phyloP scores from a whole-genome alignment of 2,797 vertebrate species.

The Propithecus perrieri region DNA sequence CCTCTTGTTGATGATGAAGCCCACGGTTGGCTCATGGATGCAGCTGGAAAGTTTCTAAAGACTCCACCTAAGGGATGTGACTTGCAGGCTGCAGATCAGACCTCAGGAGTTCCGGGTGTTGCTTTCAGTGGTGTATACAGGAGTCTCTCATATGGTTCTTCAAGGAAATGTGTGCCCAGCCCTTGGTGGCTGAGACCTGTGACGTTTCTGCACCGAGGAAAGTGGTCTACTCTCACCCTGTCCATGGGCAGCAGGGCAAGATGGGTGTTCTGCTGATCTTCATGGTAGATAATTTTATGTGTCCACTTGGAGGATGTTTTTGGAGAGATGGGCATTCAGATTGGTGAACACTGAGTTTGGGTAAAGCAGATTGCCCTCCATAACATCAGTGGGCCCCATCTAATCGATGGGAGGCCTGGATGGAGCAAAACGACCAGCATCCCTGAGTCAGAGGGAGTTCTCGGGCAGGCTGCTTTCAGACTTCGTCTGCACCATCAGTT shows the following conservation, averaged over 20 bases:
- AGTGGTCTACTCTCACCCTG: neutral
- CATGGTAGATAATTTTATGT: neutral
- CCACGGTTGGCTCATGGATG: neutral
- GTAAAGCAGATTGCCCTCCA: neutral
- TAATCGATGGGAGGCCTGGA: neutral
- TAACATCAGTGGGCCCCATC: neutral
- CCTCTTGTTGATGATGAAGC: neutral
- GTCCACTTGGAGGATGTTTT: neutral
- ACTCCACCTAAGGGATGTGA: too few relatives aligned
- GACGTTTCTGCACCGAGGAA: neutral
- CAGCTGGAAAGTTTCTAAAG: neutral
- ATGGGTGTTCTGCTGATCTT: neutral
- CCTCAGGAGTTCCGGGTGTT: rapidly evolving
- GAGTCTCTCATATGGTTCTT: neutral
- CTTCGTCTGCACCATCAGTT: neutral
- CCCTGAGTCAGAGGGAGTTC: neutral
- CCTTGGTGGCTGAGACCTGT: neutral
- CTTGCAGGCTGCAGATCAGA: neutral
- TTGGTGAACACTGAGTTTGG: neutral
- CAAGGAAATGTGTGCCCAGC: neutral
- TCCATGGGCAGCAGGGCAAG: neutral
- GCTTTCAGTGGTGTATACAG: neutral
- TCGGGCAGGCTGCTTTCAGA: neutral
- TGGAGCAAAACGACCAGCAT: neutral
- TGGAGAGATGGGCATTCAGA: neutral